These are phyloP conservation scores for Otus sunia DNA, from an alignment of 2,113 vertebrate species.

Conservation along the genomic window DNA sequence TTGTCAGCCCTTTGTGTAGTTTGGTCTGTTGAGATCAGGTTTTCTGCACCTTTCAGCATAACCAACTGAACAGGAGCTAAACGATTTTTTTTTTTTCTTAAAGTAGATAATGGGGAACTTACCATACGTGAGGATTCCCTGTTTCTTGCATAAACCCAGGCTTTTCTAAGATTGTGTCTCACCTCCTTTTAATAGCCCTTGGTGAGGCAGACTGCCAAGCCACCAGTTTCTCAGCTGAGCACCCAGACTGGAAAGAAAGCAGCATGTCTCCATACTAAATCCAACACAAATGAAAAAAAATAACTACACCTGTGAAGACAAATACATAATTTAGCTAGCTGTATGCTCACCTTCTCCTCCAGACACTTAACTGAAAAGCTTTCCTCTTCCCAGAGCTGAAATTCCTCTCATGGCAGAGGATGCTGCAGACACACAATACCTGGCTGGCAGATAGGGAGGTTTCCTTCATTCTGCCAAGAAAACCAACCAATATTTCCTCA, in stretches of 20 bases:
- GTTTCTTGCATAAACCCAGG: neutral
- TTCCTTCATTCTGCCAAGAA: neutral
- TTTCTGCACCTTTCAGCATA: neutral
- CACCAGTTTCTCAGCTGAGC: neutral
- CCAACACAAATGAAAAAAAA: neutral
- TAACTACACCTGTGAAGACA: neutral
- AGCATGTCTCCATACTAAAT: neutral
- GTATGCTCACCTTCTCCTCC: neutral
- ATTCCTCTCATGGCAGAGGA: neutral
- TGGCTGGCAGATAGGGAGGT: neutral
- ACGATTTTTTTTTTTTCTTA: neutral
- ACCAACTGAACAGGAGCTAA: neutral
- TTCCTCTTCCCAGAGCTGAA: neutral
- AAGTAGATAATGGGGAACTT: neutral
- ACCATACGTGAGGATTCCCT: neutral
- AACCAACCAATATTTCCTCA: neutral
- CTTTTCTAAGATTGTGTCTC: neutral
- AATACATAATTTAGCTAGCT: neutral
- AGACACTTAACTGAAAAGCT: neutral
- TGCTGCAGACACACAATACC: too few species aligned
- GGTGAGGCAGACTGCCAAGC: neutral
- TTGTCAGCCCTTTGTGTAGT: neutral
- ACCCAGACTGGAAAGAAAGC: neutral
- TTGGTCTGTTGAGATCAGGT: neutral
- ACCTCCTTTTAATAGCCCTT: neutral